Evolutionary conservation across 2,797 vertebrate genomes (phyloP).

Genomic region (Mallotus villosus): DNA sequence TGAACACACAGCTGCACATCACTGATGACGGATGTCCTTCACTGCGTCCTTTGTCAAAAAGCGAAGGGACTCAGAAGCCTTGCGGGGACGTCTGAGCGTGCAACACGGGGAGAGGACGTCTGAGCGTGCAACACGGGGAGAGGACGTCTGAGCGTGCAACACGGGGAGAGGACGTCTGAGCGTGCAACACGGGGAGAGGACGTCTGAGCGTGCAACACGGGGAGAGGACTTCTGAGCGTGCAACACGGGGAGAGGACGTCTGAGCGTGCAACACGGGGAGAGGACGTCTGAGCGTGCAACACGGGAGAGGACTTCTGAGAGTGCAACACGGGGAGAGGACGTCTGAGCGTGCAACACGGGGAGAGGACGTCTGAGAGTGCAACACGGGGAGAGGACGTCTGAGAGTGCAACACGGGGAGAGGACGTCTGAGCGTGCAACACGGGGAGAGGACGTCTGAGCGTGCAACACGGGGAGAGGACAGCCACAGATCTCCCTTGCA

Average conservation of each 20-base stretch:
- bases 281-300: background rate
- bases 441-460: no score
- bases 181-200: no score
- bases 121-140: slow-evolving; percentile 11
- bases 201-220: no score
- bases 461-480: no score
- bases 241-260: no score
- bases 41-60: slow-evolving; percentile 56
- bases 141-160: no score
- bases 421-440: no score
- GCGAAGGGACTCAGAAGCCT: background rate
- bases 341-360: background rate
- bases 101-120: background rate
- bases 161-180: no score
- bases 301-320: slow-evolving; percentile 5
- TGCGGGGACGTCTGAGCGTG: slow-evolving; percentile 13
- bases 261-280: background rate
- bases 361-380: no score
- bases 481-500: background rate
- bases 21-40: slow-evolving; percentile 57
- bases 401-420: no score
- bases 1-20: slow-evolving; percentile 33
- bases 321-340: background rate
- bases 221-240: no score
- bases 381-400: no score